Evolutionary conservation across 2,888 invertebrate genomes (phyloP).

Genomic region (Sarcophaga caerulescens): DNA sequence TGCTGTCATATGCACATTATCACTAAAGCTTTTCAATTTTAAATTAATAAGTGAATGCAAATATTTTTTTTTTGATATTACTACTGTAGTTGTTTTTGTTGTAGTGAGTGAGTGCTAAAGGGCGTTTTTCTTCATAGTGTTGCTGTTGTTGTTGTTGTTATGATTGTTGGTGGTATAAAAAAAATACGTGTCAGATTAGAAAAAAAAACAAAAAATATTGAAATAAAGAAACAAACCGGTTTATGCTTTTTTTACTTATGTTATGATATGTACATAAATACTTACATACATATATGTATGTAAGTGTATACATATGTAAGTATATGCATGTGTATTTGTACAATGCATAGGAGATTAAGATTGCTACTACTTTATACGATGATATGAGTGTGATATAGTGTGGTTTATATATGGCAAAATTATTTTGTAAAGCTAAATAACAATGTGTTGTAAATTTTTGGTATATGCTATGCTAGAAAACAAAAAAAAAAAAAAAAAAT

Average conservation of each 20-base stretch:
- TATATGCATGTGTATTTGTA: too few species aligned
- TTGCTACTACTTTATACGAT: not conserved
- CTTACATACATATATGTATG: not conserved
- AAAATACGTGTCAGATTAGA: conserved; percentile 62
- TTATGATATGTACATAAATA: not conserved
- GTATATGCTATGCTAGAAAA: not conserved
- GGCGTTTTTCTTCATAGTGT: conserved; percentile 40
- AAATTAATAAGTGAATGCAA: conserved; percentile 45
- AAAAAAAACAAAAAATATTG: not conserved
- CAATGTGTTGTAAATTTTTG: conserved; percentile 45
- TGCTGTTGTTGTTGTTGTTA: not conserved
- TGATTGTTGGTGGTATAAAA: not conserved
- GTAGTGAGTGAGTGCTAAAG: conserved; percentile 28
- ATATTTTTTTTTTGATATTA: conserved; percentile 38
- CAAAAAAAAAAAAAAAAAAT: conserved; percentile 14
- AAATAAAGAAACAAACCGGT: conserved; percentile 45
- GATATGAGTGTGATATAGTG: not conserved
- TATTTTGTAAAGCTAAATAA: conserved; percentile 40
- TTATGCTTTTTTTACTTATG: conserved; percentile 37
- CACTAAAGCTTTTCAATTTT: conserved; percentile 56
- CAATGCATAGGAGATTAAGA: not conserved
- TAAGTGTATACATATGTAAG: not conserved
- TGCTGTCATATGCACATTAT: conserved; percentile 46
- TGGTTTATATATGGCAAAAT: conserved; percentile 58
- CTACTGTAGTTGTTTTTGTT: not conserved